Evolutionary conservation across 2,797 vertebrate genomes (phyloP), one percentile per base, ranked within the genome.

Genomic region (Pelodytes ibericus): DNA sequence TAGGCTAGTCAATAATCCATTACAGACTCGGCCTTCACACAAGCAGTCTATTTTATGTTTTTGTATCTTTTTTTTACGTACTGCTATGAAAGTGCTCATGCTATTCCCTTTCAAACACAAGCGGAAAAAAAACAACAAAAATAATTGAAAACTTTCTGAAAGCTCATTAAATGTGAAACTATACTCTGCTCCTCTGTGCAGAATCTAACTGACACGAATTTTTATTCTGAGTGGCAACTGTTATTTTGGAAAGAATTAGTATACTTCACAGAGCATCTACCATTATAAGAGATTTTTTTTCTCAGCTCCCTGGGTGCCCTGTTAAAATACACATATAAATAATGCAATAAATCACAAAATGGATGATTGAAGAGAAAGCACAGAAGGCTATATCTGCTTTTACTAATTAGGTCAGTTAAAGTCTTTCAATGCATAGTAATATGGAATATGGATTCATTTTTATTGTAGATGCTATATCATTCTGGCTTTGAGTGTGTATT

Each of bases 1-100:
- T 68, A 75, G 66, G 58, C 31, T 29, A 75, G 74, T 75, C 74
- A 75, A 75, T 75, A 75, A 75, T 69, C 74, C 58, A 75, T 75
- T 70, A 69, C 62, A 31, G 57, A 61, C 29, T 29, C 56, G n/a
- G 36, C 66, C 72, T 68, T 36, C 44, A 51, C 56, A 36, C 64
- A 58, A 60, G 64, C 7, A 68, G 63, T 67, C 68, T 75, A 67
- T 68, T 68, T 13, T 25, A 25, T 41, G 57, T 59, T 68, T 60
- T 47, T 69, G 51, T 67, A 60, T 75, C 16, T 10, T 36, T 62
- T 66, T 60, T 63, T 60, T 62, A 2, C 44, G 41, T 75, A 25
- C 29, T 22, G 36, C 29, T 51, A 39, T 33, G 16, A 68, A 75
- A 68, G 27, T 61, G 61, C 39, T 69, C 30, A 10, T 36, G 33